phyloP scores from a whole-genome alignment of 2,888 invertebrate genomes.

The Microctonus brassicae region DNA sequence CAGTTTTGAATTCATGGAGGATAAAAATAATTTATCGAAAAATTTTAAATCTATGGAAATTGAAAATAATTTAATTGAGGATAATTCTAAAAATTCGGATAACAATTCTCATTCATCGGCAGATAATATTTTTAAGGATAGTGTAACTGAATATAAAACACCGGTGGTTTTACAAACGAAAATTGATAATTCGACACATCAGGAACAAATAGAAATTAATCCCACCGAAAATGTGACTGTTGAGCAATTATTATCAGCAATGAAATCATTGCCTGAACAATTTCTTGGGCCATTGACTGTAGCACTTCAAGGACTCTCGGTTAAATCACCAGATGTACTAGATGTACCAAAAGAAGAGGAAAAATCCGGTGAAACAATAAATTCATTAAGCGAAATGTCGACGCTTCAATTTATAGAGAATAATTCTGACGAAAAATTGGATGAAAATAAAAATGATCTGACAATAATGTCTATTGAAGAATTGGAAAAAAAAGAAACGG shows the following conservation, averaged over 20 bases:
- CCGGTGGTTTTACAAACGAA: not conserved
- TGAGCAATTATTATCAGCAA: conserved; percentile 58
- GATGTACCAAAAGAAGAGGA: not conserved
- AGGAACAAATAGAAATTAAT: not conserved
- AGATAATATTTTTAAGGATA: not conserved
- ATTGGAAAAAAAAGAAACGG: not conserved
- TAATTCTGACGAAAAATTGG: not conserved
- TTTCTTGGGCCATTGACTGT: conserved; percentile 58
- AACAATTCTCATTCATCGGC: conserved; percentile 32
- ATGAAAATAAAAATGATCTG: not conserved
- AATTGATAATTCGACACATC: not conserved
- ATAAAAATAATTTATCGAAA: not conserved
- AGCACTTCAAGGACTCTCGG: conserved; percentile 58
- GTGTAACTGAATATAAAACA: not conserved
- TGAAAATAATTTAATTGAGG: not conserved
- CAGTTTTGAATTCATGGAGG: conserved; percentile 42
- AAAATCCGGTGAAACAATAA: not conserved
- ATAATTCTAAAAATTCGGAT: conserved; percentile 19
- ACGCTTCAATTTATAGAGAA: not conserved
- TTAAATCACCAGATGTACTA: conserved; percentile 46
- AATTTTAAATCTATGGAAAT: not conserved
- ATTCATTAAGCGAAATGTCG: not conserved
- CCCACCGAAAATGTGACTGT: conserved; percentile 44
- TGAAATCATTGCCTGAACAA: conserved; percentile 62
- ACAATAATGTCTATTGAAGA: not conserved